Evolutionary conservation across 2,113 vertebrate genomes (phyloP).

Genomic region (Dascyllus trimaculatus): DNA sequence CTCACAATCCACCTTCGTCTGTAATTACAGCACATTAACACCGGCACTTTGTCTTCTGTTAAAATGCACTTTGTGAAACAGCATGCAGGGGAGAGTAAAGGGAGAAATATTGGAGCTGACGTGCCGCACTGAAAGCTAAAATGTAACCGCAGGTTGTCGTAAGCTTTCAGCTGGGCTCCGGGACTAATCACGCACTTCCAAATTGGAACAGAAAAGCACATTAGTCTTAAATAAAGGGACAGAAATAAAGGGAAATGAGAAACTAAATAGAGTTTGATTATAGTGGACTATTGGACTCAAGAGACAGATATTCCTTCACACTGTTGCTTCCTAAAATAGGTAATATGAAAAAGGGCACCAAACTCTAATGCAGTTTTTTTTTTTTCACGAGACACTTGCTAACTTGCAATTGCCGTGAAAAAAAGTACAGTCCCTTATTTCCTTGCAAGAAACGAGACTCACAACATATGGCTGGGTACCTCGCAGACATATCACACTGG

Average conservation of each 20-base stretch:
- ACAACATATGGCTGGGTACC: neutral
- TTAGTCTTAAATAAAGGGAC: constrained; percentile 6
- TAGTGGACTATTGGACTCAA: neutral
- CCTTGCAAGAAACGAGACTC: neutral
- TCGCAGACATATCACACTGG: constrained; percentile 19
- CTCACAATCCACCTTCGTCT: constrained; percentile 51
- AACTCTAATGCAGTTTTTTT: neutral
- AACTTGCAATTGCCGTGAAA: neutral
- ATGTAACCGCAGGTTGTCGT: neutral
- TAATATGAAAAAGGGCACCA: neutral
- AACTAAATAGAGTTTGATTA: neutral
- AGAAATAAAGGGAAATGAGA: neutral
- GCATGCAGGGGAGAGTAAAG: constrained; percentile 18
- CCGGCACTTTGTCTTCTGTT: constrained; percentile 39
- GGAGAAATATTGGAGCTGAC: neutral
- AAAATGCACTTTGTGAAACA: constrained; percentile 21
- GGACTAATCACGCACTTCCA: constrained; percentile 4
- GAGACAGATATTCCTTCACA: neutral
- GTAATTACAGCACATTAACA: constrained; percentile 49
- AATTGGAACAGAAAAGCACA: neutral
- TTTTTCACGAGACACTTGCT: neutral
- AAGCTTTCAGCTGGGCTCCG: neutral
- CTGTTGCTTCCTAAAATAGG: neutral
- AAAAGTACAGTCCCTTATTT: neutral
- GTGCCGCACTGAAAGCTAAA: constrained; percentile 13